Evolutionary conservation across 2,113 vertebrate genomes (phyloP), one percentile per base, ranked within the genome.

Genomic region (Chiloscyllium plagiosum): DNA sequence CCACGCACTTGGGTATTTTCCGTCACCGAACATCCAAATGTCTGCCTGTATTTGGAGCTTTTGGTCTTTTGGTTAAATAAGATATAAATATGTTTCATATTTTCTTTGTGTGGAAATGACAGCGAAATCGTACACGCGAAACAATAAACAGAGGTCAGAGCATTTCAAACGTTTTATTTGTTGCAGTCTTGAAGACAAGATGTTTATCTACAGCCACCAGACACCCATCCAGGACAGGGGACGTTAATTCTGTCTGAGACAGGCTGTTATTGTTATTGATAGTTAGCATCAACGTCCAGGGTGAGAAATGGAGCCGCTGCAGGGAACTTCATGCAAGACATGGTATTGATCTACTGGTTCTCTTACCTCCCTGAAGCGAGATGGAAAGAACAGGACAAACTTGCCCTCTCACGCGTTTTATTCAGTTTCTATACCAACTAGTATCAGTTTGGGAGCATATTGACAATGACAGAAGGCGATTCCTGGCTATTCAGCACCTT

Each of bases 191-290:
- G 97, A 56, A 96, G 96, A 96, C 97, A 97, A 98, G 98, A 98
- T 97, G 97, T 98, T 98, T 98, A 97, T 98, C 98, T 98, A 97
- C 96, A 97, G 97, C 96, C 97, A 97, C 95, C 97, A 98, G 98
- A 97, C 97, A 98, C 97, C 97, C 96, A 97, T 96, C 97, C 96
- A 96, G 96, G 97, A 97, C 97, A 96, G 97, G 95, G 96, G 96
- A 97, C 97, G 97, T 97, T 98, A 97, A 97, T 97, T 97, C 97
- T 97, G 97, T 97, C 97, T 97, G 97, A 96, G 96, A 98, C 97
- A 97, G 97, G 97, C 97, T 97, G 98, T 98, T 97, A 98, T 97
- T 98, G 98, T 98, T 98, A 97, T 98, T 97, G 98, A 98, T 97
- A 98, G 97, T 98, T 97, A 97, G 97, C 97, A 98, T 98, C 97